phyloP scores from a whole-genome alignment of 2,113 vertebrate genomes.

The Sylvia atricapilla region DNA sequence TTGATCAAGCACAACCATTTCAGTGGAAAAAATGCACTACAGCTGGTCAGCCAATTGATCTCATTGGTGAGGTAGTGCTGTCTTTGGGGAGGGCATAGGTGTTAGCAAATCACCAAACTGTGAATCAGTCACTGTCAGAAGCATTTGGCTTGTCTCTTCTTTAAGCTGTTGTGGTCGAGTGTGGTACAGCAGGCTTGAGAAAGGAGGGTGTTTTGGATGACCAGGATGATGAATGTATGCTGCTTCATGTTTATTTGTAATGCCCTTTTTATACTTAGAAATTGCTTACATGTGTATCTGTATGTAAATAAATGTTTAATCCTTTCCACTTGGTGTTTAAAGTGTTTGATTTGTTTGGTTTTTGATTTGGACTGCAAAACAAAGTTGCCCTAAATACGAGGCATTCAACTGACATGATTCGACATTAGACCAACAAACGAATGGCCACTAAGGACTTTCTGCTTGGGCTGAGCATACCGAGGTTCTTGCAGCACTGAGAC shows the following conservation, averaged over 20 bases:
- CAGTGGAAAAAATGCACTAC: constrained; percentile 1
- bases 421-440: background rate
- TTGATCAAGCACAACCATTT: constrained; percentile 46
- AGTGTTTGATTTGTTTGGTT: background rate
- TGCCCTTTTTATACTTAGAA: constrained; percentile 65
- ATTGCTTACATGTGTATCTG: constrained; percentile 68
- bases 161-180: constrained; percentile 56
- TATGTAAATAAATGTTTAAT: constrained; percentile 77
- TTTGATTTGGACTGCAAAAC: background rate
- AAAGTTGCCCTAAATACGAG: background rate
- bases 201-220: constrained; percentile 66
- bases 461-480: background rate
- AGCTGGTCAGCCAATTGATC: background rate
- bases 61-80: background rate
- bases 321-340: constrained; percentile 47
- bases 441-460: background rate
- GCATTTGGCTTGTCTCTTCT: constrained; percentile 25
- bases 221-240: constrained; percentile 71
- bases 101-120: constrained; percentile 46
- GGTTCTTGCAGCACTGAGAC: background rate
- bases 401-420: background rate
- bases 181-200: constrained; percentile 56
- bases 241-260: constrained; percentile 69
- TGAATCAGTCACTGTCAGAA: constrained; percentile 10
- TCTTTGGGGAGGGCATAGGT: constrained; percentile 9